phyloP scores from a whole-genome alignment of 2,797 vertebrate species.

The Simalia tracyae region DNA sequence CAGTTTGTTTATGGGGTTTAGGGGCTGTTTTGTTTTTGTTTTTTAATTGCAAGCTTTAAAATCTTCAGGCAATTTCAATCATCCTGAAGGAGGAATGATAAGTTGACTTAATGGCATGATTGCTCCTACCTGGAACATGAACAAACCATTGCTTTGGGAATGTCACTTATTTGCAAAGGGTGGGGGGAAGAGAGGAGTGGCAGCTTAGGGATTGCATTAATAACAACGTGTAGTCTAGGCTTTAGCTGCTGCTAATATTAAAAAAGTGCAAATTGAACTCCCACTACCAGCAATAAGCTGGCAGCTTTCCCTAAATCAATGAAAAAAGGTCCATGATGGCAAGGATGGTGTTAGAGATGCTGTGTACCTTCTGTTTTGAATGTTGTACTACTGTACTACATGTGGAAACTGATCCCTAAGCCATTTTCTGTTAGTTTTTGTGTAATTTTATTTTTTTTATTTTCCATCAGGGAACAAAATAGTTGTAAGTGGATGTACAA shows the following conservation, averaged over 20 bases:
- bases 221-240: neutral
- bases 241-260: neutral
- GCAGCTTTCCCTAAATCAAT: neutral
- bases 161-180: neutral
- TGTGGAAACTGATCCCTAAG: neutral
- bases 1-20: constrained; percentile 6
- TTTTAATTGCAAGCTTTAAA: constrained; percentile 11
- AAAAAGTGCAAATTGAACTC: neutral
- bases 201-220: neutral
- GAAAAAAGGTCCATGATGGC: neutral
- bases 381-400: neutral
- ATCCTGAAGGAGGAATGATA: neutral
- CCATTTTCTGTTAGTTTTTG: neutral
- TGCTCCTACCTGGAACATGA: neutral
- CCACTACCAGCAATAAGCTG: constrained; percentile 16
- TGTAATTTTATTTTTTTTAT: constrained; percentile 1
- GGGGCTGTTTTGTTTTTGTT: neutral
- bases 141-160: neutral
- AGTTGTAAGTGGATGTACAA: neutral
- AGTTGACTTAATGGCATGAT: neutral
- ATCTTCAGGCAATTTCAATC: neutral
- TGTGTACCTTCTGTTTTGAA: neutral
- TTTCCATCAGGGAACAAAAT: neutral
- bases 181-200: neutral
- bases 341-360: neutral